Conservation (phyloP, 2,797 vertebrate species). For the Phataginus tricuspis region DNA sequence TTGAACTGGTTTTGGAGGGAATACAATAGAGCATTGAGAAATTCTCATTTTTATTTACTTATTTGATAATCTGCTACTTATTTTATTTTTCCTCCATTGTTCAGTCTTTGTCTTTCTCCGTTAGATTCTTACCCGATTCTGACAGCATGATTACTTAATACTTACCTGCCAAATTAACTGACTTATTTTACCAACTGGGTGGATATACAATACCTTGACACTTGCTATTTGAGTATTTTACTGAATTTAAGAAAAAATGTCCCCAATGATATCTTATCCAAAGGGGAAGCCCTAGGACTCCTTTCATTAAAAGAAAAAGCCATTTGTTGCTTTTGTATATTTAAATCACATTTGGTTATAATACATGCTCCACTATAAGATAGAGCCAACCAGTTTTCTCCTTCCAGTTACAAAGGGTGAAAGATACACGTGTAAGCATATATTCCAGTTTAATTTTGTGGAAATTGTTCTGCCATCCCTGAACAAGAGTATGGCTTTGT, state of each 20-base stretch:
- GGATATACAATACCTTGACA: constrained; percentile 86
- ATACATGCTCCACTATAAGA: constrained; percentile 67
- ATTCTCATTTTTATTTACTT: constrained; percentile 81
- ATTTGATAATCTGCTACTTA: constrained; percentile 80
- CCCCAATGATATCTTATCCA: constrained; percentile 75
- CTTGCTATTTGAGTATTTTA: constrained; percentile 82
- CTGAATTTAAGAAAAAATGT: constrained; percentile 68
- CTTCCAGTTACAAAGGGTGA: constrained; percentile 64
- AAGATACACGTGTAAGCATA: constrained; percentile 45
- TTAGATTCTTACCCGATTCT: constrained; percentile 83
- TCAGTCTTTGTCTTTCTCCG: constrained; percentile 86
- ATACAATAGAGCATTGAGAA: constrained; percentile 70
- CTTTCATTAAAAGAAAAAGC: constrained; percentile 56
- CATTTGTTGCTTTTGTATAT: constrained; percentile 72
- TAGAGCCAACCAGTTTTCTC: constrained; percentile 56
- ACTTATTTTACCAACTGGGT: constrained; percentile 89
- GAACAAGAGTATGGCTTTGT: constrained; percentile 61
- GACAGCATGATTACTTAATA: constrained; percentile 90
- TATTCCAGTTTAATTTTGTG: constrained; percentile 64
- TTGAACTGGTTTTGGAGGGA: constrained; percentile 54
- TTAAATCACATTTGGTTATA: constrained; percentile 71
- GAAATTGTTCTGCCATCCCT: constrained; percentile 56
- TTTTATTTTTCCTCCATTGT: constrained; percentile 80
- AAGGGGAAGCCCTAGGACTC: constrained; percentile 68
- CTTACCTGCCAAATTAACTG: constrained; percentile 90